Evolutionary conservation across 2,113 vertebrate species (phyloP).

Genomic region (Dermatemys mawii): DNA sequence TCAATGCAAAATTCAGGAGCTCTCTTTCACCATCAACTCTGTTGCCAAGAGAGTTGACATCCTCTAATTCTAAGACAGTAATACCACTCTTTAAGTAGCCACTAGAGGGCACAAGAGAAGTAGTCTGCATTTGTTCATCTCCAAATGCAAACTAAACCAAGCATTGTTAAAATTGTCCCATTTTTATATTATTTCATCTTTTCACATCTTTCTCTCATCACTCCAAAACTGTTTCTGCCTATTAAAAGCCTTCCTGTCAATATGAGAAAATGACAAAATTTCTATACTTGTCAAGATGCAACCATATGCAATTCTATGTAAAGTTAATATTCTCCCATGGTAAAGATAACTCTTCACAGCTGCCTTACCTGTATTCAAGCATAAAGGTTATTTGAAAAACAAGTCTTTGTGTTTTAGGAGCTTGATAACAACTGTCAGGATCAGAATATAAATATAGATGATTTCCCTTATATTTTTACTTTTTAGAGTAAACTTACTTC

Average conservation of each 20-base stretch:
- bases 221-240: neutral
- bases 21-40: rapidly evolving
- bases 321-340: neutral
- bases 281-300: neutral
- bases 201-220: neutral
- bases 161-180: too few species aligned
- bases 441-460: neutral
- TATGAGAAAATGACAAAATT: neutral
- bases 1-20: neutral
- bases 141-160: neutral
- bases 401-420: neutral
- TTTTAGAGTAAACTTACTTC: neutral
- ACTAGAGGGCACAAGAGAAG: constrained; percentile 43
- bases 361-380: neutral
- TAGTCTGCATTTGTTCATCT: neutral
- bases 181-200: neutral
- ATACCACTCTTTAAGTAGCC: neutral
- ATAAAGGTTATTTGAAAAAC: neutral
- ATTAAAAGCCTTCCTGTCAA: neutral
- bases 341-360: neutral
- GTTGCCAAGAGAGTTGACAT: neutral
- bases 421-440: neutral
- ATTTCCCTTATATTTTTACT: neutral
- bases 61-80: neutral
- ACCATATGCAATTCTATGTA: neutral